These are phyloP conservation scores for Notothenia rossii DNA, from an alignment of 2,113 vertebrate species.

Conservation along the genomic window DNA sequence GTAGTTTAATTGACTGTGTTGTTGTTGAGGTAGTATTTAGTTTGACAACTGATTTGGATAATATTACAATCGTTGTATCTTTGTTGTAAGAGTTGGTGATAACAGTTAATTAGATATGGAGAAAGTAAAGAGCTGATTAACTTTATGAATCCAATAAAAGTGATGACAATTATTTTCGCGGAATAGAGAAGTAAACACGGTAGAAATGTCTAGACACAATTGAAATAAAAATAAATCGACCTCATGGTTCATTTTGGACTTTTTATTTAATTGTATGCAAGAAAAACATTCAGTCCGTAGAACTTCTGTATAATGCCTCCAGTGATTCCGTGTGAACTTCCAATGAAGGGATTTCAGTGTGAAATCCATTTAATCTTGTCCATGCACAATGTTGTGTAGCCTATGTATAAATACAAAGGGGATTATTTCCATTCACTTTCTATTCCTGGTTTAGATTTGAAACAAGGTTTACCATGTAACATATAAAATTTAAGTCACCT, in stretches of 20 bases:
- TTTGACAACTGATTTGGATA: slow-evolving; percentile 32
- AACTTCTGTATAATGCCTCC: slow-evolving; percentile 23
- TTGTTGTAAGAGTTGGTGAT: slow-evolving; percentile 8
- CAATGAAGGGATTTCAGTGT: slow-evolving; percentile 45
- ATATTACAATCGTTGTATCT: slow-evolving; percentile 1
- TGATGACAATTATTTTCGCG: not conserved
- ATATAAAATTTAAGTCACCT: slow-evolving; percentile 23
- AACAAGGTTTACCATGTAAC: not conserved
- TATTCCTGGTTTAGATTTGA: slow-evolving; percentile 34
- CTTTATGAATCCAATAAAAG: slow-evolving; percentile 22
- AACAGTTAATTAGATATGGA: slow-evolving; percentile 28
- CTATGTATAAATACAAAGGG: slow-evolving; percentile 50
- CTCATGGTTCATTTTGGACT: not conserved
- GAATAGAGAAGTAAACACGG: not conserved
- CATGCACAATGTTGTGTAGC: slow-evolving; percentile 43
- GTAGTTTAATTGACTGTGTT: slow-evolving; percentile 27
- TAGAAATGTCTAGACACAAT: not conserved
- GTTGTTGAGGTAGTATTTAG: not conserved
- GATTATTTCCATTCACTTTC: slow-evolving; percentile 52
- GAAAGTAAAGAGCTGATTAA: slow-evolving; percentile 1
- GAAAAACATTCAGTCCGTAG: slow-evolving; percentile 23
- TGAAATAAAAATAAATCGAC: not conserved
- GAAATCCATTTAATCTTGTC: slow-evolving; percentile 59
- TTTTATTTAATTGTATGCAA: not conserved
- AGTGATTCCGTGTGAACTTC: slow-evolving; percentile 41